Percentiles rank a stretch among this genome's conserved stretches.
phyloP scores from a whole-genome alignment of 2,888 invertebrate species.

The Clanis bilineata region DNA sequence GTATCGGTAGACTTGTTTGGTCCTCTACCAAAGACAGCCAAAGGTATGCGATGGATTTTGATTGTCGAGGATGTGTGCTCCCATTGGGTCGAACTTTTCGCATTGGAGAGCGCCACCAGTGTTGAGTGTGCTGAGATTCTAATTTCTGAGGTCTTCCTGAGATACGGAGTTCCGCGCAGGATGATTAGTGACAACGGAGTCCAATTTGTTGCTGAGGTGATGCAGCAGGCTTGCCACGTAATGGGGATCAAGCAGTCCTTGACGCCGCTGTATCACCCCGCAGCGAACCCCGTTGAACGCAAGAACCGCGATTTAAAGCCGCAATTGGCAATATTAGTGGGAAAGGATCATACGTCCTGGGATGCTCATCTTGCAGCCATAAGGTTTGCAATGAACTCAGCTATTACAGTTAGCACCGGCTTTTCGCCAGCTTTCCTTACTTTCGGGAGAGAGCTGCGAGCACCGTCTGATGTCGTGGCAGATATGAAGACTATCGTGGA shows the following conservation, averaged over 20 bases:
- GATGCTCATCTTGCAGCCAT: neutral
- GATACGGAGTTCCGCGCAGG: neutral
- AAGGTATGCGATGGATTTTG: neutral
- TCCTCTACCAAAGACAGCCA: neutral
- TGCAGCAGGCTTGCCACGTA: neutral
- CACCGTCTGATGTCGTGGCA: neutral
- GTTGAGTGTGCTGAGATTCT: neutral
- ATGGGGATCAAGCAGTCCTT: neutral
- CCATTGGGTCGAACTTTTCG: neutral
- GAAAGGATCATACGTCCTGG: neutral
- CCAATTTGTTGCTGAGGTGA: neutral
- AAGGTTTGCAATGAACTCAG: too few relatives aligned
- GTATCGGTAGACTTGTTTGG: neutral
- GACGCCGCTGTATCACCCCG: neutral
- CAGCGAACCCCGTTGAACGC: neutral
- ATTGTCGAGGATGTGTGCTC: neutral
- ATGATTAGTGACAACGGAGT: neutral
- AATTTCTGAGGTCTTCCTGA: neutral
- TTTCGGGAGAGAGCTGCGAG: neutral
- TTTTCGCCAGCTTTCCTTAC: neutral
- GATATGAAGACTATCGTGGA: neutral
- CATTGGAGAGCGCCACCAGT: neutral
- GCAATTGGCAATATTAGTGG: neutral
- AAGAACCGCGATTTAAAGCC: neutral
- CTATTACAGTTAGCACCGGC: neutral